Base-by-base conservation (phyloP, 2,888 invertebrate species). In the Philaethria dido region DNA sequence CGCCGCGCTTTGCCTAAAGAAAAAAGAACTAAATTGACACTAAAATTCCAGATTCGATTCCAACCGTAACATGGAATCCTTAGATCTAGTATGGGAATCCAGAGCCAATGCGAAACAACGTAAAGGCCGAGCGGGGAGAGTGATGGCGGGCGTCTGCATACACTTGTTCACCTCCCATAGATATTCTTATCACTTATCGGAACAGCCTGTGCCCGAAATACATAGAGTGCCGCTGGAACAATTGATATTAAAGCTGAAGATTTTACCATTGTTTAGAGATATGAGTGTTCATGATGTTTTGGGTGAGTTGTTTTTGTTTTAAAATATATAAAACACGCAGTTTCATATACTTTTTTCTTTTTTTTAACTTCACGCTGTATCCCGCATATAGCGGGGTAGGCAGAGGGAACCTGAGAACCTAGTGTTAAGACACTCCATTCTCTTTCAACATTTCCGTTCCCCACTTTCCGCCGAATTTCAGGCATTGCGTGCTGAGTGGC, bases 61-160 rank as follows among this genome's bases (percentile, higher is more conserved):
- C 0, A 96, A 96, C 81, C 95, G 95, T 69, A 97, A 97, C 80
- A 97, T 97, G 97, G 96, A 97, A 75, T 96, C 96, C 57, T 86
- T 99, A 25, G 97, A 97, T 75, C 93, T 96, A 0, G 96, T 96
- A 1, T 98, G 98, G 98, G 97, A 98, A 8, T 98, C 98, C 0
- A 93, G 95, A 45, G 98, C 98, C 0, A 99, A 98, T 87, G 98
- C 98, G 0, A 92, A 96, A 71, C 99, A 99, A 81, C 94, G 99
- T 36, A 95, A 95, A 80, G 99, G 99, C 33, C 94, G 99, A 55
- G 98, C 98, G 14, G 99, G 99, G 0, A 94, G 99, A 63, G 98
- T 98, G 3, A 96, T 96, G 94, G 94, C 97, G 0, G 99, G 99
- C 0, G 95, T 97, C 29, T 97, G 97, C 79, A 94, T 97, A 66